Evolutionary conservation across 2,888 invertebrate species (phyloP).

Genomic region (Lymantria monacha): DNA sequence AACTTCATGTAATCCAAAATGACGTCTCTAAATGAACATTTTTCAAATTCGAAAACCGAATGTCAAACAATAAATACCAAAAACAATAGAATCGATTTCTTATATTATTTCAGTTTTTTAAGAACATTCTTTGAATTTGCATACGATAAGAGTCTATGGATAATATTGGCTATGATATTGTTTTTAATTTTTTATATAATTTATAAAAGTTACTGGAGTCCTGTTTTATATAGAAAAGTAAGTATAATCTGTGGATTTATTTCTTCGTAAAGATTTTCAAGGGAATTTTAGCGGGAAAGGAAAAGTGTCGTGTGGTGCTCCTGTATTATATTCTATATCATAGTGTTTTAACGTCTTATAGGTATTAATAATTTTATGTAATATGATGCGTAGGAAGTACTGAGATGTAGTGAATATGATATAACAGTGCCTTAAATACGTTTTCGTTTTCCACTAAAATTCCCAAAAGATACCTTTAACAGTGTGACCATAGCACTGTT

Average conservation of each 20-base stretch:
- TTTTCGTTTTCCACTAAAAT: too few species aligned
- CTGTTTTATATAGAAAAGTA: slow-evolving; percentile 55
- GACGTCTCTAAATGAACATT: slow-evolving; percentile 6
- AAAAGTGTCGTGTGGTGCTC: too few species aligned
- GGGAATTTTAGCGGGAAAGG: too few species aligned
- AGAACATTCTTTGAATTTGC: slow-evolving; percentile 27
- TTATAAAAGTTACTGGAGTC: slow-evolving; percentile 54
- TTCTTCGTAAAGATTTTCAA: too few species aligned
- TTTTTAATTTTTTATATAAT: slow-evolving; percentile 37
- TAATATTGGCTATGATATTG: slow-evolving; percentile 37
- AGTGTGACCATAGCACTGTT: too few species aligned
- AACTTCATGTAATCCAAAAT: slow-evolving; percentile 9
- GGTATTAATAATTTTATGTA: too few species aligned
- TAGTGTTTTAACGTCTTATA: too few species aligned
- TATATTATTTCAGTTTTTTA: slow-evolving; percentile 25
- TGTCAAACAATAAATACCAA: slow-evolving; percentile 16
- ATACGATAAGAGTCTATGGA: slow-evolving; percentile 27
- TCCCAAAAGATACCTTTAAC: too few species aligned
- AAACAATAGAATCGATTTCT: slow-evolving; percentile 16
- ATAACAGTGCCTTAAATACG: too few species aligned
- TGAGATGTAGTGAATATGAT: too few species aligned
- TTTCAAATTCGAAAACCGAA: slow-evolving; percentile 5
- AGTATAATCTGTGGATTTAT: slow-evolving; percentile 23
- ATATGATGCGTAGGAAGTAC: too few species aligned
- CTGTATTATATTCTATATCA: too few species aligned